These are phyloP conservation scores for Spodoptera picta DNA, from an alignment of 2,888 invertebrate species.

Conservation along the genomic window DNA sequence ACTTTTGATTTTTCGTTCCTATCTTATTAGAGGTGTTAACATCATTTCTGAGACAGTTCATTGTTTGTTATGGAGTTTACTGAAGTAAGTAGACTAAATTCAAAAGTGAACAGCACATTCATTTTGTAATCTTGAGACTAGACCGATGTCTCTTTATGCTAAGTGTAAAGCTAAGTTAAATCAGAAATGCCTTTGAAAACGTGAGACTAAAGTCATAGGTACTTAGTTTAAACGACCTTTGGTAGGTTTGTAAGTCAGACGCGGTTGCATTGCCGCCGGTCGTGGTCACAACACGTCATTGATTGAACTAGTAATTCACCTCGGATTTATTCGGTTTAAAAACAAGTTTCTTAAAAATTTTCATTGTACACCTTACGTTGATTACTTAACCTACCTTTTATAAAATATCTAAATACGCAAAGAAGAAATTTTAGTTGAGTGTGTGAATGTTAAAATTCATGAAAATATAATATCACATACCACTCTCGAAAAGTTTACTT, in stretches of 20 bases:
- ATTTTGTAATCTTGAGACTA: neutral
- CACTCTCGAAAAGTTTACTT: too few relatives aligned
- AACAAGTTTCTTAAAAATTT: too few relatives aligned
- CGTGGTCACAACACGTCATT: constrained; percentile 34
- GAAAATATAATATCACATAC: too few relatives aligned
- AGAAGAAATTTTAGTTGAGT: too few relatives aligned
- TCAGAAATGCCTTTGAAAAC: constrained; percentile 22
- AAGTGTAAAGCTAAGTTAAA: constrained; percentile 1
- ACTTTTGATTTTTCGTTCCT: too few relatives aligned
- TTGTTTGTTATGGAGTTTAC: neutral
- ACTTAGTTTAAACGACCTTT: constrained; percentile 19
- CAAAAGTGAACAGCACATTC: neutral
- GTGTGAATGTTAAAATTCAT: too few relatives aligned
- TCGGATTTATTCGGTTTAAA: too few relatives aligned
- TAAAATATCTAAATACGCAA: too few relatives aligned
- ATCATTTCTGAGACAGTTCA: too few relatives aligned
- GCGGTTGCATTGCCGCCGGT: constrained; percentile 37
- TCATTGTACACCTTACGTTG: too few relatives aligned
- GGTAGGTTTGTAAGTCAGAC: constrained; percentile 50
- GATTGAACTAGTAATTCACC: constrained; percentile 3
- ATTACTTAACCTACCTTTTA: too few relatives aligned
- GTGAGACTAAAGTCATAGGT: constrained; percentile 14
- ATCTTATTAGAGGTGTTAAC: too few relatives aligned
- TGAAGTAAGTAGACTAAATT: neutral
- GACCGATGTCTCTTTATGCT: neutral